Evolutionary conservation across 2,888 invertebrate species (phyloP).

Genomic region (Oscheius sp.): DNA sequence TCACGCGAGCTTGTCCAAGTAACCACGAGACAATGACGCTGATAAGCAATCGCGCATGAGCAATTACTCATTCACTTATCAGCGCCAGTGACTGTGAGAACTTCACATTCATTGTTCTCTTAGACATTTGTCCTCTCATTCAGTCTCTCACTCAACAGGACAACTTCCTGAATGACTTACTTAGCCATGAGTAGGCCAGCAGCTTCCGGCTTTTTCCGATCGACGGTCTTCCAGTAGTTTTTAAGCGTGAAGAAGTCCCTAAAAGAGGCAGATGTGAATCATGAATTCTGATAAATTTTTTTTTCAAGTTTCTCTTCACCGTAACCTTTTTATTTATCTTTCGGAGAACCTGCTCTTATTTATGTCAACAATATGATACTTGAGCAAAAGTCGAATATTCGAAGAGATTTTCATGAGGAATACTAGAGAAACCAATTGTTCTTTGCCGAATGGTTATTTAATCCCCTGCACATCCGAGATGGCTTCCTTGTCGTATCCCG

Average conservation of each 20-base stretch:
- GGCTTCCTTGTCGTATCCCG: slow-evolving; percentile 18
- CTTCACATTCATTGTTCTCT: background rate
- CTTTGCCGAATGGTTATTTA: background rate
- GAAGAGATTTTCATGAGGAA: no score
- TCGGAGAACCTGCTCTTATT: background rate
- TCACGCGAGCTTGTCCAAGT: background rate
- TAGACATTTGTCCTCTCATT: background rate
- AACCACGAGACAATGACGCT: slow-evolving; percentile 3
- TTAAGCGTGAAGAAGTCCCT: slow-evolving; percentile 69
- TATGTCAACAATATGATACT: background rate
- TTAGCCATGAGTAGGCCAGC: slow-evolving; percentile 52
- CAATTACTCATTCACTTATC: slow-evolving; percentile 3
- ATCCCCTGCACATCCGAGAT: slow-evolving; percentile 4
- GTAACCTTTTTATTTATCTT: no score
- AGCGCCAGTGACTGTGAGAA: background rate
- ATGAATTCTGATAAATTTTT: no score
- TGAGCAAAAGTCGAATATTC: no score
- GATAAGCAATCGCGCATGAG: slow-evolving; percentile 10
- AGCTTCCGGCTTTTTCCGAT: slow-evolving; percentile 60
- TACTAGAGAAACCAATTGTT: background rate
- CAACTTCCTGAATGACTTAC: slow-evolving; percentile 37
- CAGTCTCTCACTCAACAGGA: background rate
- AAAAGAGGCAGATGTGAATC: slow-evolving; percentile 8
- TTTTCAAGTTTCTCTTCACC: no score
- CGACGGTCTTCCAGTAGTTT: slow-evolving; percentile 70